Percentiles rank a stretch among this genome's conserved stretches.
phyloP scores from a whole-genome alignment of 1,140 invertebrate species.

The Drosophila prosaltans region DNA sequence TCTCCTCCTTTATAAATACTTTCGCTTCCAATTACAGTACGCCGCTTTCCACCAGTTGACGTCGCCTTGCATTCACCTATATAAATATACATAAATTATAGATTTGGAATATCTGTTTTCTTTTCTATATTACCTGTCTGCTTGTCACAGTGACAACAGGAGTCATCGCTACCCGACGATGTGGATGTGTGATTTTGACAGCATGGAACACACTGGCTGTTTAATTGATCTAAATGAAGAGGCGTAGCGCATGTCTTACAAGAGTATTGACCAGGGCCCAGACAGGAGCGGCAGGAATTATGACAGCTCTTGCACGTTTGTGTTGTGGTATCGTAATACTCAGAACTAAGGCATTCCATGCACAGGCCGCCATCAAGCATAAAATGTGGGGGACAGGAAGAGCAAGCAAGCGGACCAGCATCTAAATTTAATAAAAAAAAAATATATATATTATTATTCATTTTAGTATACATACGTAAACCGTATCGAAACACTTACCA shows the following conservation, averaged over 20 bases:
- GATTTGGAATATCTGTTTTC: background rate
- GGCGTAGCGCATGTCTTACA: slow-evolving; percentile 88
- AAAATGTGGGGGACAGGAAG: slow-evolving; percentile 88
- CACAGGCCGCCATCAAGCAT: slow-evolving; percentile 90
- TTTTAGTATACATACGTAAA: too few species aligned
- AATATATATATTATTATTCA: too few species aligned
- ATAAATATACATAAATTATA: background rate
- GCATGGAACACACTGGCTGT: slow-evolving; percentile 90
- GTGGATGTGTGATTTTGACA: slow-evolving; percentile 83
- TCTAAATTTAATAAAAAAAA: slow-evolving; percentile 74
- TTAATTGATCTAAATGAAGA: slow-evolving; percentile 86
- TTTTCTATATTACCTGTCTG: slow-evolving; percentile 85
- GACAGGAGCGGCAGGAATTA: slow-evolving; percentile 87
- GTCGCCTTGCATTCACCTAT: slow-evolving; percentile 88
- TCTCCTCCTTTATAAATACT: slow-evolving; percentile 55
- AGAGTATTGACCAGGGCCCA: slow-evolving; percentile 88
- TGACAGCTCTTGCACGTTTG: slow-evolving; percentile 88
- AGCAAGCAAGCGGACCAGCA: slow-evolving; percentile 89
- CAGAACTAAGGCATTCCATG: slow-evolving; percentile 88
- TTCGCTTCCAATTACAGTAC: slow-evolving; percentile 85
- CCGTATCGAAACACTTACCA: slow-evolving; percentile 83
- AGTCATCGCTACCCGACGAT: slow-evolving; percentile 83
- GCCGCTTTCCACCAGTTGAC: slow-evolving; percentile 89
- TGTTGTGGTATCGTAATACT: slow-evolving; percentile 89
- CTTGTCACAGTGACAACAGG: slow-evolving; percentile 57